Evolutionary conservation across 2,888 invertebrate genomes (phyloP).

Genomic region (Clitarchus hookeri): DNA sequence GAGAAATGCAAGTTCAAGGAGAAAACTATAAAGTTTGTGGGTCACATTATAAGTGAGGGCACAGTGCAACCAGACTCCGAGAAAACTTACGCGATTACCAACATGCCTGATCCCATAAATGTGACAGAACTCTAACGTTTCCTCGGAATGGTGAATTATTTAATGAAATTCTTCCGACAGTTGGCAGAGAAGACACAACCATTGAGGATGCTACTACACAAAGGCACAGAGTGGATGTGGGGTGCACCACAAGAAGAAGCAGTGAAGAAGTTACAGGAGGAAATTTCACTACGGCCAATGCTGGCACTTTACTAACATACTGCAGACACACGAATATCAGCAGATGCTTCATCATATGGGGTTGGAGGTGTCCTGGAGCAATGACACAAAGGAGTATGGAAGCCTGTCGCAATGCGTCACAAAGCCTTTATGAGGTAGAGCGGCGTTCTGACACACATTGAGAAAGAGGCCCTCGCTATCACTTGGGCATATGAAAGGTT

Average conservation of each 20-base stretch:
- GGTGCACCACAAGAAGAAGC: background rate
- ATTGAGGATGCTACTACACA: background rate
- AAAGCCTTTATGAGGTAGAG: background rate
- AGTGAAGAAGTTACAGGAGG: background rate
- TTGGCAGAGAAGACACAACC: background rate
- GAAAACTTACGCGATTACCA: no score
- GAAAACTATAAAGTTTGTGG: background rate
- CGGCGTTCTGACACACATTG: background rate
- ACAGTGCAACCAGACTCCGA: no score
- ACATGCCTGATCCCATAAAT: no score
- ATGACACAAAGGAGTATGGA: background rate
- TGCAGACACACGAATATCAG: background rate
- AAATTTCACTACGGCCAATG: background rate
- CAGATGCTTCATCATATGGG: constrained; percentile 4
- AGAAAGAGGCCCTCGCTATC: background rate
- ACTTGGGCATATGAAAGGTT: background rate
- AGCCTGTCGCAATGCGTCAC: background rate
- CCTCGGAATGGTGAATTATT: no score
- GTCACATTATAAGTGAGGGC: no score
- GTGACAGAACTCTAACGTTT: no score
- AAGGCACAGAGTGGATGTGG: background rate
- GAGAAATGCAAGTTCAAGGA: no score
- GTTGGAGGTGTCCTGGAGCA: background rate
- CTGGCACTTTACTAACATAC: background rate
- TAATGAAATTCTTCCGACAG: no score